These are phyloP conservation scores for Elachura formosa DNA, from an alignment of 2,113 vertebrate genomes.

Conservation along the genomic window DNA sequence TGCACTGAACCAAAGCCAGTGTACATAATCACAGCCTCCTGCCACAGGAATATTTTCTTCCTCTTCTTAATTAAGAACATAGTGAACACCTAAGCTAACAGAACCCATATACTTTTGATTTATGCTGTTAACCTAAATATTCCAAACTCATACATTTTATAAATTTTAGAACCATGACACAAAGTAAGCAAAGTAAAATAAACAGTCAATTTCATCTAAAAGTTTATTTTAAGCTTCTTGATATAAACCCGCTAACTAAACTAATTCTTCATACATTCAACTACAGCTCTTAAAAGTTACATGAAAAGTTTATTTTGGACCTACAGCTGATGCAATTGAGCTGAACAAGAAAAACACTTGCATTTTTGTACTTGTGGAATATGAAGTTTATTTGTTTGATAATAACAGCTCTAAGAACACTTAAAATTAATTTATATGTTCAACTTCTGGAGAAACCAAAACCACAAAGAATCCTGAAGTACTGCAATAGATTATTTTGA, in stretches of 20 bases:
- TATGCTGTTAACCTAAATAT: neutral
- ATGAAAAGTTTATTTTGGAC: neutral
- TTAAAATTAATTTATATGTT: conserved; percentile 31
- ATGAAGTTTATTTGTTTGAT: neutral
- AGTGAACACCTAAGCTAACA: neutral
- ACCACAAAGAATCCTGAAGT: conserved; percentile 70
- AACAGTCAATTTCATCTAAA: neutral
- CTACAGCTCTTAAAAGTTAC: neutral
- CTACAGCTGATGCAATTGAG: neutral
- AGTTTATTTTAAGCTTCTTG: neutral
- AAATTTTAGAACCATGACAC: neutral
- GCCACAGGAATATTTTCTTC: neutral
- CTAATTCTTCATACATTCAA: neutral
- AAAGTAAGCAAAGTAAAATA: neutral
- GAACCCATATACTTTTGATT: neutral
- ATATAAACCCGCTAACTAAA: neutral
- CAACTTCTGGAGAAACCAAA: conserved; percentile 61
- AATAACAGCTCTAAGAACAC: neutral
- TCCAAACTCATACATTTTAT: neutral
- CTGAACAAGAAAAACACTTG: neutral
- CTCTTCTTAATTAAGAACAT: neutral
- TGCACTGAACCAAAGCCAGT: neutral
- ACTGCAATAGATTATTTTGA: conserved; percentile 58
- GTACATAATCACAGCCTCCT: neutral
- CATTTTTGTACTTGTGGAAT: neutral